Base-by-base conservation (phyloP, 2,113 vertebrate genomes). In the Bathybates hornii region DNA sequence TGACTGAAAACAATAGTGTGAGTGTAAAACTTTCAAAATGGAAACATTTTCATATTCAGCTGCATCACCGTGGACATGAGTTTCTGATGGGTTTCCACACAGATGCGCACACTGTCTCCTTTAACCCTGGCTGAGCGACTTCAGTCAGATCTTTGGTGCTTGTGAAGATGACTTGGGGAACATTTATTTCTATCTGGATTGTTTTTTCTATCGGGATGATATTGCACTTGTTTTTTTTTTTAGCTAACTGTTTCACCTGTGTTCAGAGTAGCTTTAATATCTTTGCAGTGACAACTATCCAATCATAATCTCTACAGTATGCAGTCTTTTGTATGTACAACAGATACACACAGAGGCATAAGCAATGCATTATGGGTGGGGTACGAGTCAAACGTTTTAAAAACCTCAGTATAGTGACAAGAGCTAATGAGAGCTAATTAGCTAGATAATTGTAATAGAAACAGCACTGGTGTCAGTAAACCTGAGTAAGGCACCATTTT, bases 131-230 rank as follows among this genome's bases (percentile, higher is more conserved):
- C 87, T 82, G 88, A 66, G 34, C 38, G 16, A 32, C 80, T 48
- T 56, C 79, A 57, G 89, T 85, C 88, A 34, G 32, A 66, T 86
- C 54, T 86, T 68, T 76, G 91, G 91, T 94, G 91, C 91, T 92
- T 43, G 73, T 54, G 73, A 88, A 84, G 86, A 89, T 3, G 85
- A 89, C 66, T 53, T 50, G 82, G 86, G 88, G 90, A 87, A 91
- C 82, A 48, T 50, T 85, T 84, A 27, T 86, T 73, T 82, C 82
- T 19, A 53, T 52, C 66, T 17, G 24, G 82, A 71, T 66, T 83
- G 80, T 84, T 90, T 68, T 68, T 87, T 76, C 38, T 36, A 36
- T 79, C 17, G 36, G 71, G 43, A 80, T 43, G 57, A 52, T 2
- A 24, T 50, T 78, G 41, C 21, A 5, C 43, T 19, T 78, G 24